A percentile compares a stretch with the other conserved stretches of the same genome.
phyloP scores from a whole-genome alignment of 2,797 vertebrate species.

The Malacoctenus gilli region DNA sequence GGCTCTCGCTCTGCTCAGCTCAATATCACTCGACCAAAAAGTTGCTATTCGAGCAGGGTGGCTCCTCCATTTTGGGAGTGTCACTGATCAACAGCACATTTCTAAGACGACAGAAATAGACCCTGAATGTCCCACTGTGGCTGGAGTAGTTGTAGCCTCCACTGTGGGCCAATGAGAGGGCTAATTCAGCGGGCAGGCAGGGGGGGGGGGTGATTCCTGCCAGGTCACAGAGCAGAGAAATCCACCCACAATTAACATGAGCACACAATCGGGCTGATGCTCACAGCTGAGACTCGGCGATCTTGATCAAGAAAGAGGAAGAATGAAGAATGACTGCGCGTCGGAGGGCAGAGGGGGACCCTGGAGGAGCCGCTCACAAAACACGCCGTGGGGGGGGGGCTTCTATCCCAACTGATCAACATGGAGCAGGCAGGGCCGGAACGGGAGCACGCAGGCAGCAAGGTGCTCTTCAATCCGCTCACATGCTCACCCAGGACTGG shows the following conservation, averaged over 20 bases:
- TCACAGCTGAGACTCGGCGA: constrained; percentile 26
- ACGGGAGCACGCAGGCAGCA: constrained; percentile 32
- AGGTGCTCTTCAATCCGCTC: constrained; percentile 57
- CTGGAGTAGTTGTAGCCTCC: not conserved
- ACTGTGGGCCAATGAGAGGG: not conserved
- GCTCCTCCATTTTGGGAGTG: constrained; percentile 54
- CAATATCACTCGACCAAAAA: constrained; percentile 34
- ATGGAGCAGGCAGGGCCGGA: constrained; percentile 37
- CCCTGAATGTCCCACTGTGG: not conserved
- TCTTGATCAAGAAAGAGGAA: constrained; percentile 46
- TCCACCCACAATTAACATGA: constrained; percentile 30
- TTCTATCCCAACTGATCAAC: constrained; percentile 15
- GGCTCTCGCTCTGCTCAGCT: too few species aligned
- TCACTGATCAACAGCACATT: constrained; percentile 21
- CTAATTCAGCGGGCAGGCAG: not conserved
- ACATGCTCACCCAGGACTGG: constrained; percentile 42
- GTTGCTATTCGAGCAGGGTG: constrained; percentile 34
- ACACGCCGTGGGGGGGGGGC: constrained; percentile 12
- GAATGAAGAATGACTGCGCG: constrained; percentile 58
- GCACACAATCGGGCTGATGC: constrained; percentile 39
- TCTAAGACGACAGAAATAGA: constrained; percentile 11
- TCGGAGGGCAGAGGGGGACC: constrained; percentile 27
- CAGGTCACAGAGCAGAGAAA: constrained; percentile 60
- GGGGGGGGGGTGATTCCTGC: constrained; percentile 23
- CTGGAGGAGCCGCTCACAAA: constrained; percentile 36